These are phyloP conservation scores for Mustela nigripes DNA, from an alignment of 2,113 vertebrate genomes.

Conservation along the genomic window DNA sequence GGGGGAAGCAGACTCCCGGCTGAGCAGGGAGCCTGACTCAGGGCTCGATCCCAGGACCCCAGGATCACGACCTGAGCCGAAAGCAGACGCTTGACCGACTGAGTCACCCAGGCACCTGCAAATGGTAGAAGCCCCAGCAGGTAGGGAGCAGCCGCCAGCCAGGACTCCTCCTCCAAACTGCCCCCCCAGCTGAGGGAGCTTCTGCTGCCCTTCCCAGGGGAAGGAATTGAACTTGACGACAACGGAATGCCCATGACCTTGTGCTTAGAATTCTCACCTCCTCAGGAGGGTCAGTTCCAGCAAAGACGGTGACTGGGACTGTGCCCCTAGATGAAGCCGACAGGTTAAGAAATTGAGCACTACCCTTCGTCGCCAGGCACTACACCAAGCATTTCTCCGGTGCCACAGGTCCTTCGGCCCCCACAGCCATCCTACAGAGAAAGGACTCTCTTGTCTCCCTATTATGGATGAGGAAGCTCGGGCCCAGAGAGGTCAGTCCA, in stretches of 20 bases:
- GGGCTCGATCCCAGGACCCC: too few relatives aligned
- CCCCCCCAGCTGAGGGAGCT: background rate
- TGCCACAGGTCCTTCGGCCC: background rate
- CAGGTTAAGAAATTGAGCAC: background rate
- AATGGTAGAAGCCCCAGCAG: background rate
- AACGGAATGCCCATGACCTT: background rate
- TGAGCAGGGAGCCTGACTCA: too few relatives aligned
- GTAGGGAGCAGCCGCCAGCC: background rate
- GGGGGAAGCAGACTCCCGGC: too few relatives aligned
- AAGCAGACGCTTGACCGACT: background rate
- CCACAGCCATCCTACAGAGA: background rate
- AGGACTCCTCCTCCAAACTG: background rate
- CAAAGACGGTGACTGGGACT: background rate
- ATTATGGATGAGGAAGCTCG: background rate
- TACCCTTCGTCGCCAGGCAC: accelerated
- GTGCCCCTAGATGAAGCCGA: background rate
- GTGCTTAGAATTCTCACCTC: background rate
- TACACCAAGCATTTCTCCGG: background rate
- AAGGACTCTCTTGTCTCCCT: background rate
- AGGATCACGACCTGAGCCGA: too few relatives aligned
- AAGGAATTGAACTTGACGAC: background rate
- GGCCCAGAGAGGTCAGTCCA: background rate
- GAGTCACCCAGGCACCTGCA: background rate
- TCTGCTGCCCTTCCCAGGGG: background rate
- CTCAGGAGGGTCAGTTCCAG: background rate